Conservation (phyloP, 2,797 vertebrate genomes). For the Aulostomus chinensis region DNA sequence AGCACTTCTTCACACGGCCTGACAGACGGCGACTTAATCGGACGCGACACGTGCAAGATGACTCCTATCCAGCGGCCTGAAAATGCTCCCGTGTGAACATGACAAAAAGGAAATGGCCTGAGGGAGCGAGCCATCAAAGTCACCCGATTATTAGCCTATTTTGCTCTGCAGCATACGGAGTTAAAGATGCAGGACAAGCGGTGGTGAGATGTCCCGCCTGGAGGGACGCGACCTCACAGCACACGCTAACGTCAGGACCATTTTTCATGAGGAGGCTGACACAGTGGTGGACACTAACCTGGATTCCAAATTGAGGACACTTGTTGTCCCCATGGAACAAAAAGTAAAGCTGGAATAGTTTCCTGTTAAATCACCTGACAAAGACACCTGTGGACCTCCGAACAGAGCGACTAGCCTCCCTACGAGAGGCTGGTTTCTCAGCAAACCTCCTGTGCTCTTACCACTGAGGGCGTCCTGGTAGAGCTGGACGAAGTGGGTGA, state of each 20-base stretch:
- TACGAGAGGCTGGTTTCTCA: too few relatives aligned
- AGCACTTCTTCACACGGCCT: conserved; percentile 40
- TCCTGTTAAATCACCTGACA: too few relatives aligned
- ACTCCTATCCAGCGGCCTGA: conserved; percentile 28
- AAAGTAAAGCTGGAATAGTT: conserved; percentile 26
- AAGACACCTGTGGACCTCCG: too few relatives aligned
- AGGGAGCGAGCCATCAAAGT: conserved; percentile 52
- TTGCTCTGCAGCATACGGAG: conserved; percentile 38
- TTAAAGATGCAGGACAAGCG: conserved; percentile 15
- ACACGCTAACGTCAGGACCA: conserved; percentile 24
- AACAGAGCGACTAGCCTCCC: too few relatives aligned
- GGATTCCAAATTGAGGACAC: conserved; percentile 36
- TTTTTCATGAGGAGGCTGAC: conserved; percentile 16
- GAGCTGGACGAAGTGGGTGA: conserved; percentile 96
- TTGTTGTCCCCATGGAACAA: conserved; percentile 12
- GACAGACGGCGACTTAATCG: conserved; percentile 49
- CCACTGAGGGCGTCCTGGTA: conserved; percentile 95
- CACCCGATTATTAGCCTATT: conserved; percentile 35
- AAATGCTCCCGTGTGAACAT: conserved; percentile 43
- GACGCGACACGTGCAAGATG: conserved; percentile 44
- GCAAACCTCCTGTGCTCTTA: conserved; percentile 52
- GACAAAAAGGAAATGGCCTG: conserved; percentile 42
- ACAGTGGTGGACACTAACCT: conserved; percentile 22
- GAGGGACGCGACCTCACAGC: conserved; percentile 29
- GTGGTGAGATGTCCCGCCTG: conserved; percentile 21